Percentiles rank a stretch among this genome's conserved stretches.
These are phyloP conservation scores for Tridacna gigas DNA, from an alignment of 2,888 invertebrate species.

Conservation along the genomic window DNA sequence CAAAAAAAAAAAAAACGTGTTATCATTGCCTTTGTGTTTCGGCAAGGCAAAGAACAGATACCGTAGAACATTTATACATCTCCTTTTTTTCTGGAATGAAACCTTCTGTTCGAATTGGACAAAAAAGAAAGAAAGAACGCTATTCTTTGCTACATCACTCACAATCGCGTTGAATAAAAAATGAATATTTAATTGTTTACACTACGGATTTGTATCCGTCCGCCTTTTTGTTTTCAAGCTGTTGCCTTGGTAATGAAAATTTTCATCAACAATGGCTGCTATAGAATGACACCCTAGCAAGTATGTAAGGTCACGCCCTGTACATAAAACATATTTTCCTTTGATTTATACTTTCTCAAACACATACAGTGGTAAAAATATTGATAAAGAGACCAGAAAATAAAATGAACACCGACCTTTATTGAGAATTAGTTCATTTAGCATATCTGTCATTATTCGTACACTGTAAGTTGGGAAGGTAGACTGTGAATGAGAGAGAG, in stretches of 20 bases:
- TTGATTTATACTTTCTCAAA: not conserved
- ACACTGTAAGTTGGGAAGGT: too few species aligned
- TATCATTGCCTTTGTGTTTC: too few species aligned
- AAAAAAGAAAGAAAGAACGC: too few species aligned
- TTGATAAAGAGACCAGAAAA: not conserved
- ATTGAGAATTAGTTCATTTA: not conserved
- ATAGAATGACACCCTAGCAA: constrained; percentile 2
- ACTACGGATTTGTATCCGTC: constrained; percentile 8
- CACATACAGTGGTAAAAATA: not conserved
- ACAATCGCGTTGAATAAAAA: not conserved
- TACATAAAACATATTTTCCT: constrained; percentile 10
- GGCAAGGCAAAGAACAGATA: too few species aligned
- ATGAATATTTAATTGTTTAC: constrained; percentile 29
- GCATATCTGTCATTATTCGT: not conserved
- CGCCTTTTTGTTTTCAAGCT: constrained; percentile 19
- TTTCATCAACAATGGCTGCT: not conserved
- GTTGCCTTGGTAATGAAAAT: constrained; percentile 25
- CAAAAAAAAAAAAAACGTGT: too few species aligned
- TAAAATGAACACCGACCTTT: not conserved
- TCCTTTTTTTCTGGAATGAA: too few species aligned
- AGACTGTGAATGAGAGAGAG: too few species aligned
- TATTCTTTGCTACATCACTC: not conserved
- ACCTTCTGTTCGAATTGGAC: too few species aligned
- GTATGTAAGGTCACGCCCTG: constrained; percentile 27
- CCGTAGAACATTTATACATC: too few species aligned